These are phyloP conservation scores for Parnassius orleans DNA, from an alignment of 2,888 invertebrate genomes.

Conservation along the genomic window DNA sequence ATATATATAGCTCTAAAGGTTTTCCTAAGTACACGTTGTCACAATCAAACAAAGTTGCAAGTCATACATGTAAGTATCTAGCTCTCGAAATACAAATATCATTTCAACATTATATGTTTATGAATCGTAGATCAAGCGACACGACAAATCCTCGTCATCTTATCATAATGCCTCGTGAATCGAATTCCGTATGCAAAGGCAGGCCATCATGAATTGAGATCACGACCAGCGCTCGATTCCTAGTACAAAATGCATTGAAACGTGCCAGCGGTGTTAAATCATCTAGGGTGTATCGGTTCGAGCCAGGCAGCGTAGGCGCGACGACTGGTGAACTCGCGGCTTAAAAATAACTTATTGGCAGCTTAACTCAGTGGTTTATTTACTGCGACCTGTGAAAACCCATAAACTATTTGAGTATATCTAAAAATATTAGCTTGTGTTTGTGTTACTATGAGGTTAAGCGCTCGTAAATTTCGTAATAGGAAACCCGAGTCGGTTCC, in stretches of 20 bases:
- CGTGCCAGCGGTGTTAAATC: conserved; percentile 40
- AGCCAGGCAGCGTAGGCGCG: conserved; percentile 38
- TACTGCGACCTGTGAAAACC: conserved; percentile 9
- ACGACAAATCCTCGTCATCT: conserved; percentile 20
- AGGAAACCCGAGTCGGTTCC: too few relatives aligned
- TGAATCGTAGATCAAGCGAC: conserved; percentile 13
- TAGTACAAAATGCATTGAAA: conserved; percentile 43
- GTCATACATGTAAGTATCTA: not conserved
- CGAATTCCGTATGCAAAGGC: conserved; percentile 14
- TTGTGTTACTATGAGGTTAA: too few relatives aligned
- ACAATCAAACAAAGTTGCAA: too few relatives aligned
- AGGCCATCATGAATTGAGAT: conserved; percentile 18
- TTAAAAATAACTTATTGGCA: conserved; percentile 39
- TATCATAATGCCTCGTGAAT: conserved; percentile 15
- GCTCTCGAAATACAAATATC: conserved; percentile 13
- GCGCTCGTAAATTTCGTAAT: too few relatives aligned
- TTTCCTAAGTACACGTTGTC: too few relatives aligned
- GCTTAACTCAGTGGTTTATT: conserved; percentile 14
- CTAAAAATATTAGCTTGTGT: not conserved
- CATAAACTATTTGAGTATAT: conserved; percentile 4
- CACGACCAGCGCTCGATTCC: conserved; percentile 29
- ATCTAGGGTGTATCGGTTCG: conserved; percentile 35
- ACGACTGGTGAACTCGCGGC: conserved; percentile 45
- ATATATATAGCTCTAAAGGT: too few relatives aligned
- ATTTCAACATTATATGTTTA: conserved; percentile 6